These are phyloP conservation scores for Asteroscopus sphinx DNA, from an alignment of 2,888 invertebrate species.

Conservation along the genomic window DNA sequence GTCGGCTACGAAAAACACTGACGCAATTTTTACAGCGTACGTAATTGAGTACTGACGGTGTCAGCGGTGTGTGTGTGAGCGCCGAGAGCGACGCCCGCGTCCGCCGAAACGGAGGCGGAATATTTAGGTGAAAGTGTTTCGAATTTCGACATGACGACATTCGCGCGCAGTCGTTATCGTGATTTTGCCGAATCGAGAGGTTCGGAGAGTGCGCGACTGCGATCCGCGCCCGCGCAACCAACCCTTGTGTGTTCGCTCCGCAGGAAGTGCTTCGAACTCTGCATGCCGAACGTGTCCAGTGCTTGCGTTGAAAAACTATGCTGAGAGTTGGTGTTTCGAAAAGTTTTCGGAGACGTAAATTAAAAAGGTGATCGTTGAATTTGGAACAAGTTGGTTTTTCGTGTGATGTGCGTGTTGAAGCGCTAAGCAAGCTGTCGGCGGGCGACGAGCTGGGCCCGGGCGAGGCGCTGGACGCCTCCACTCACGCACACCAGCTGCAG, in stretches of 20 bases:
- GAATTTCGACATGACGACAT: constrained; percentile 90
- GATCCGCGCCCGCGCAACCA: constrained; percentile 69
- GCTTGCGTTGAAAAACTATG: constrained; percentile 81
- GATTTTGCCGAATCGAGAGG: constrained; percentile 90
- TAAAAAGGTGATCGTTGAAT: constrained; percentile 84
- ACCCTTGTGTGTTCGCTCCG: constrained; percentile 71
- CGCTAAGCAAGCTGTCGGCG: constrained; percentile 84
- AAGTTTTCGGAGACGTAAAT: constrained; percentile 83
- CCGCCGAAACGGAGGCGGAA: constrained; percentile 89
- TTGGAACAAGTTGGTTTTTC: constrained; percentile 74
- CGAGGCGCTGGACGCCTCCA: constrained; percentile 84
- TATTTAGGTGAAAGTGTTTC: constrained; percentile 90
- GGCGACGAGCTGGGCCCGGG: constrained; percentile 82
- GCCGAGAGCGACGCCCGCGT: constrained; percentile 89
- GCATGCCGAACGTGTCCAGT: constrained; percentile 79
- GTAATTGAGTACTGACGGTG: constrained; percentile 85
- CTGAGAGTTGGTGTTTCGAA: constrained; percentile 81
- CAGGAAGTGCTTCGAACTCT: constrained; percentile 80
- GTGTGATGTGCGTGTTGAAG: constrained; percentile 82
- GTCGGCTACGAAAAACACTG: constrained; percentile 89
- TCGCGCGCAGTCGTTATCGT: constrained; percentile 90
- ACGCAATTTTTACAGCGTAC: constrained; percentile 89
- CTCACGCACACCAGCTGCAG: constrained; percentile 83
- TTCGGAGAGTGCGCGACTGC: constrained; percentile 75
- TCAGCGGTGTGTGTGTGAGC: constrained; percentile 87